phyloP scores from a whole-genome alignment of 2,888 invertebrate species.

The Imbricaverruca yamaguchii region DNA sequence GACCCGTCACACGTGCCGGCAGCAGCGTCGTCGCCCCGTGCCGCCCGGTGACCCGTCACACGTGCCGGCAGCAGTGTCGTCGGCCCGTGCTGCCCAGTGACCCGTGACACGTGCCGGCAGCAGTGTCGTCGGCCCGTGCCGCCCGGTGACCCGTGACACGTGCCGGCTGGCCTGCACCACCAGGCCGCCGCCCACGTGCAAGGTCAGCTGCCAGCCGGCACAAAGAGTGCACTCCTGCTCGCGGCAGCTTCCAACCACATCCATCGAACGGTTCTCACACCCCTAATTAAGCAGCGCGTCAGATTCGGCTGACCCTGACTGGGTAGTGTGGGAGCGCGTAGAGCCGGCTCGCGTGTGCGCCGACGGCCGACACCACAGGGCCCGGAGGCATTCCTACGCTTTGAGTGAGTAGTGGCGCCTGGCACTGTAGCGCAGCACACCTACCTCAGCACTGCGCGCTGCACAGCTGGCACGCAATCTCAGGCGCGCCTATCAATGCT shows the following conservation, averaged over 20 bases:
- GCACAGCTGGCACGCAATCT: neutral
- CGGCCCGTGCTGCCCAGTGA: too few relatives aligned
- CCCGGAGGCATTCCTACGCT: neutral
- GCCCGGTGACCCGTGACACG: neutral
- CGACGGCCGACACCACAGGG: neutral
- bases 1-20: neutral
- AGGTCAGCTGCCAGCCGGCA: neutral
- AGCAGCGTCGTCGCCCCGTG: too few relatives aligned
- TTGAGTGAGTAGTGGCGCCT: neutral
- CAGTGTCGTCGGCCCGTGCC: too few relatives aligned
- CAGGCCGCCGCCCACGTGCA: neutral
- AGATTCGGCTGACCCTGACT: neutral
- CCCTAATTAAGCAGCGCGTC: neutral
- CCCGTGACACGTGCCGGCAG: too few relatives aligned
- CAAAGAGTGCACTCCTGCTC: neutral
- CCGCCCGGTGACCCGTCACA: too few relatives aligned
- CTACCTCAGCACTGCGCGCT: neutral
- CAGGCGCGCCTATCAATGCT: neutral
- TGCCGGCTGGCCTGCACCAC: neutral
- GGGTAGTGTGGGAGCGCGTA: neutral
- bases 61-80: too few relatives aligned
- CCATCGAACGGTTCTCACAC: conserved; percentile 13
- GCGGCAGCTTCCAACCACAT: neutral
- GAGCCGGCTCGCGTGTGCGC: neutral
- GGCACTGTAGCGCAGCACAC: neutral